A percentile compares a stretch with the other conserved stretches of the same genome.
Conservation (phyloP, 1,140 invertebrate species). For the Sminthurides bifidus region DNA sequence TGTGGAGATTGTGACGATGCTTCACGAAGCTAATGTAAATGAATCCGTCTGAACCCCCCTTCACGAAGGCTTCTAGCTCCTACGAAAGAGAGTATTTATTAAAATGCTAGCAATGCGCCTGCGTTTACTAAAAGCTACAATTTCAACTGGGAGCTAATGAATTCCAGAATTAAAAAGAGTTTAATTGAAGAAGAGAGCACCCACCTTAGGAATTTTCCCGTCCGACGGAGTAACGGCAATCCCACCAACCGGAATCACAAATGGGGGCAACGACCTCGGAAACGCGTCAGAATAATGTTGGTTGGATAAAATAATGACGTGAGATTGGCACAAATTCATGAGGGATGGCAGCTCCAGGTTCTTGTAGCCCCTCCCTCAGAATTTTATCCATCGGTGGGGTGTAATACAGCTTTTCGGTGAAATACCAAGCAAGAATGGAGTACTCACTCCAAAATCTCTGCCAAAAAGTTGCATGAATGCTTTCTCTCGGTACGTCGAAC, state of each 20-base stretch:
- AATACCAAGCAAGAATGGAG: too few species aligned
- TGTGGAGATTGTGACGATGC: constrained; percentile 2
- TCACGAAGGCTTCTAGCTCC: constrained; percentile 19
- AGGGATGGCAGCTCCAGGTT: constrained; percentile 17
- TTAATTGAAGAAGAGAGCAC: neutral
- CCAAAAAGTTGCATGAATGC: too few species aligned
- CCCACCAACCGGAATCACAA: constrained; percentile 8
- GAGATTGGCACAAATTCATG: neutral
- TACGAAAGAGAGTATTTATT: neutral
- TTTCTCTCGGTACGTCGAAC: too few species aligned
- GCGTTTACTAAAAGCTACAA: too few species aligned
- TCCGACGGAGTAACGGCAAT: neutral
- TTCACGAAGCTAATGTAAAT: constrained; percentile 25
- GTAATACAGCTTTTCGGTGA: neutral
- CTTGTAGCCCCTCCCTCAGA: neutral
- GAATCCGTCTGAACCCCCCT: constrained; percentile 16
- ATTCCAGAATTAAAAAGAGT: neutral
- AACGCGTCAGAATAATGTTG: neutral
- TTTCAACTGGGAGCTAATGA: neutral
- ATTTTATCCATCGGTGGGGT: neutral
- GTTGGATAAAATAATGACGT: constrained; percentile 5
- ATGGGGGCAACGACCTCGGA: constrained; percentile 9
- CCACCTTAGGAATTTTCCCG: neutral
- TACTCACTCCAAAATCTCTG: too few species aligned
- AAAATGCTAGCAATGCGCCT: too few species aligned